phyloP scores from a whole-genome alignment of 2,797 vertebrate species.

The Rhinella marina region DNA sequence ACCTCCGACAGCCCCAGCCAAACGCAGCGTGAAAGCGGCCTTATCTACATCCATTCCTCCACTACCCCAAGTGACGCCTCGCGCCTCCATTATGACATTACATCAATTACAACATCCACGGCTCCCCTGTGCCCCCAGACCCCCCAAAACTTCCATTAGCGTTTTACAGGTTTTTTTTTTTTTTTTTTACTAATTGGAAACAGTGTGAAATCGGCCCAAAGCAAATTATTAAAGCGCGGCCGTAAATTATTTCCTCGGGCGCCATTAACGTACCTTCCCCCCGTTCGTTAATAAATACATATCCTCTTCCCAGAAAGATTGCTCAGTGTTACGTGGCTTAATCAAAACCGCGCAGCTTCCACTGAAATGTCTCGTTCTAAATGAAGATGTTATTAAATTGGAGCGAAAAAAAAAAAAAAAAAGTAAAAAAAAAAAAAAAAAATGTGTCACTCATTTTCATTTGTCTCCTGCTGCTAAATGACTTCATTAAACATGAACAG shows the following conservation, averaged over 20 bases:
- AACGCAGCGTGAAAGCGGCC: too few species aligned
- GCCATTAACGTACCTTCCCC: conserved; percentile 27
- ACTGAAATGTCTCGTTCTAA: conserved; percentile 64
- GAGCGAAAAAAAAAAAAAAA: conserved; percentile 43
- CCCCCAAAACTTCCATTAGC: neutral
- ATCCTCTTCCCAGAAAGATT: conserved; percentile 20
- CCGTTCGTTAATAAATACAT: conserved; percentile 45
- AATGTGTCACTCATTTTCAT: conserved; percentile 63
- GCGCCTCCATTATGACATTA: neutral
- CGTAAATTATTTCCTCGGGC: conserved; percentile 52
- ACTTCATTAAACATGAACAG: conserved; percentile 68
- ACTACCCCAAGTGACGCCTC: neutral
- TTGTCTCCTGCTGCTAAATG: conserved; percentile 67
- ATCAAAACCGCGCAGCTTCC: conserved; percentile 59
- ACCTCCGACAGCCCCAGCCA: too few species aligned
- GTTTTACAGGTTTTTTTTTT: conserved; percentile 12
- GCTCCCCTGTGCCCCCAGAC: neutral
- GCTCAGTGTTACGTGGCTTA: conserved; percentile 43
- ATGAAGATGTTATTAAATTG: conserved; percentile 67
- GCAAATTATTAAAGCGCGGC: conserved; percentile 50
- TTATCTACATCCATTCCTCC: too few species aligned
- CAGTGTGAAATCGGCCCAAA: conserved; percentile 37
- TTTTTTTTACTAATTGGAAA: conserved; percentile 21
- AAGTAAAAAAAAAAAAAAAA: conserved; percentile 11
- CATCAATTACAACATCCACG: neutral